These are phyloP conservation scores for Zaprionus bogoriensis DNA, from an alignment of 2,888 invertebrate species.

Conservation along the genomic window DNA sequence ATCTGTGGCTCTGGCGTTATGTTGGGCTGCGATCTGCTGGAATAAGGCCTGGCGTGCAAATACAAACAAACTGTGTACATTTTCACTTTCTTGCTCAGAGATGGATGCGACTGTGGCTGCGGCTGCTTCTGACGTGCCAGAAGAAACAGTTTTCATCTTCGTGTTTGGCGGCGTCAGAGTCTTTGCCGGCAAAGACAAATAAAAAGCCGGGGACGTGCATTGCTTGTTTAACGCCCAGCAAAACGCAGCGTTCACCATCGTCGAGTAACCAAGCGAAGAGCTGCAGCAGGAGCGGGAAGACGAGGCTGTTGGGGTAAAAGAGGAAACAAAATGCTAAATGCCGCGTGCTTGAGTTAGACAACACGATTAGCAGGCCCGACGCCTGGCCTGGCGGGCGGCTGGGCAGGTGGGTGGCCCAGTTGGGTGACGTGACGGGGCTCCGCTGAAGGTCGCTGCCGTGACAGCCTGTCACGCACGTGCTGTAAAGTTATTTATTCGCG, in stretches of 20 bases:
- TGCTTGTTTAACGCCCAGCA: slow-evolving; percentile 54
- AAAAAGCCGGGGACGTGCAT: slow-evolving; percentile 68
- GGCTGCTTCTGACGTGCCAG: slow-evolving; percentile 36
- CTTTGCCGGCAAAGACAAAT: slow-evolving; percentile 61
- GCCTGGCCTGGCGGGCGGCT: background rate
- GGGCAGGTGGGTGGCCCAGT: background rate
- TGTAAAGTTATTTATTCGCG: slow-evolving; percentile 47
- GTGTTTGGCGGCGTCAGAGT: too few relatives aligned
- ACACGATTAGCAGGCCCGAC: slow-evolving; percentile 12
- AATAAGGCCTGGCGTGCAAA: slow-evolving; percentile 52
- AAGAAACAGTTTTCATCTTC: slow-evolving; percentile 23
- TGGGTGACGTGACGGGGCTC: too few relatives aligned
- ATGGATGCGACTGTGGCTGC: slow-evolving; percentile 6
- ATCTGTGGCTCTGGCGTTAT: slow-evolving; percentile 25
- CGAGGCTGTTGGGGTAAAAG: too few relatives aligned
- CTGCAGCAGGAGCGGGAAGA: too few relatives aligned
- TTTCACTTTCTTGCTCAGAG: slow-evolving; percentile 63
- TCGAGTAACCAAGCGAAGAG: background rate
- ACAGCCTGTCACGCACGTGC: slow-evolving; percentile 49
- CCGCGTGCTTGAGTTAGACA: slow-evolving; percentile 9
- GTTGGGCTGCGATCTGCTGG: slow-evolving; percentile 19
- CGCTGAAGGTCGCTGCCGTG: slow-evolving; percentile 21
- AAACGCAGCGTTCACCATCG: slow-evolving; percentile 17
- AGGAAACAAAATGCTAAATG: slow-evolving; percentile 20
- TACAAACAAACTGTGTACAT: slow-evolving; percentile 65